A percentile compares a stretch with the other conserved stretches of the same genome.
These are phyloP conservation scores for Macroteleia sp. DNA, from an alignment of 2,888 invertebrate species.

Conservation along the genomic window DNA sequence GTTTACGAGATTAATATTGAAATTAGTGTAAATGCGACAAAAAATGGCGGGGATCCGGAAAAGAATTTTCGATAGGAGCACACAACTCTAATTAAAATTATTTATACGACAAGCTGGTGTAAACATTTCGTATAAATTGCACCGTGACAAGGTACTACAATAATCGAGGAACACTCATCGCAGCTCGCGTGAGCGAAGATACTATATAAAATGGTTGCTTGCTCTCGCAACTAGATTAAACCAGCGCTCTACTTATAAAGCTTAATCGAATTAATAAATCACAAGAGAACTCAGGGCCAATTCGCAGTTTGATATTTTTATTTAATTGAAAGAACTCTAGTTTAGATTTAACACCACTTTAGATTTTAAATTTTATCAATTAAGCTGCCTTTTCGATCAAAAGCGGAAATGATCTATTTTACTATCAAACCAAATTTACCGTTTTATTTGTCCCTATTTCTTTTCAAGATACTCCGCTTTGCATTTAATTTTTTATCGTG, in stretches of 20 bases:
- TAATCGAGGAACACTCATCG: slow-evolving; percentile 65
- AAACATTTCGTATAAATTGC: slow-evolving; percentile 51
- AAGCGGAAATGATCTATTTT: too few species aligned
- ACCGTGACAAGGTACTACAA: slow-evolving; percentile 43
- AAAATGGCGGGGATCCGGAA: not conserved
- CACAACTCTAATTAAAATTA: slow-evolving; percentile 37
- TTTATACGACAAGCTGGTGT: slow-evolving; percentile 31
- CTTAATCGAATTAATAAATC: slow-evolving; percentile 82
- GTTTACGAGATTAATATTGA: slow-evolving; percentile 39
- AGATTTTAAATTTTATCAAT: too few species aligned
- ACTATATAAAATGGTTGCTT: slow-evolving; percentile 76
- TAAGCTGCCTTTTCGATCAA: too few species aligned
- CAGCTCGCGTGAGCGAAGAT: slow-evolving; percentile 76
- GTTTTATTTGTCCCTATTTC: too few species aligned
- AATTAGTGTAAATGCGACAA: slow-evolving; percentile 25
- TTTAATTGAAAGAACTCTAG: slow-evolving; percentile 56
- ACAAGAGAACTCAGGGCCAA: slow-evolving; percentile 70
- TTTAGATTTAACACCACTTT: too few species aligned
- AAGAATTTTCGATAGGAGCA: not conserved
- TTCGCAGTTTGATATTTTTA: slow-evolving; percentile 78
- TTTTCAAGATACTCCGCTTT: too few species aligned
- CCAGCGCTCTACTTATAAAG: slow-evolving; percentile 75
- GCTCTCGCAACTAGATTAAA: slow-evolving; percentile 77
- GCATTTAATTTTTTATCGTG: too few species aligned
- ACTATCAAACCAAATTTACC: too few species aligned